phyloP scores from a whole-genome alignment of 2,888 invertebrate genomes.

The Agrenia bidenticulata region DNA sequence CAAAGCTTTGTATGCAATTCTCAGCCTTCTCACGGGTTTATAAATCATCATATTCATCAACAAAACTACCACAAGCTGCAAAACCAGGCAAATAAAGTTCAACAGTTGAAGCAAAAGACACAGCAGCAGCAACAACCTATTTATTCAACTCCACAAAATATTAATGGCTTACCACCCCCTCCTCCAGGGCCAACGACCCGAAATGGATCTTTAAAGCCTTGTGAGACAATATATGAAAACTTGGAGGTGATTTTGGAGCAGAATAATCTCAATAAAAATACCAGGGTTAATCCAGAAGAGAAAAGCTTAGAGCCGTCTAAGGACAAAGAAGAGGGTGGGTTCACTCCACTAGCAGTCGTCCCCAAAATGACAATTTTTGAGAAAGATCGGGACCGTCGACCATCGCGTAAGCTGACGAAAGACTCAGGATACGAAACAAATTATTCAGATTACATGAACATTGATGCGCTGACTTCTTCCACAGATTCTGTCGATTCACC shows the following conservation, averaged over 20 bases:
- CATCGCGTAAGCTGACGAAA: slow-evolving; percentile 53
- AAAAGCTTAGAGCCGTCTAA: background rate
- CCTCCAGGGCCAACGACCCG: background rate
- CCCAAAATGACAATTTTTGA: slow-evolving; percentile 45
- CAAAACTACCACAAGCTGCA: slow-evolving; percentile 6
- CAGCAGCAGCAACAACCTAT: slow-evolving; percentile 1
- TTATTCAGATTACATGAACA: slow-evolving; percentile 48
- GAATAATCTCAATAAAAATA: slow-evolving; percentile 10
- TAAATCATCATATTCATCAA: slow-evolving; percentile 22
- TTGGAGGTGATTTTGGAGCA: slow-evolving; percentile 51
- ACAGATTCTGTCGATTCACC: slow-evolving; percentile 26
- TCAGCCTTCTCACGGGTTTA: background rate
- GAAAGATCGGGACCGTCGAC: slow-evolving; percentile 49
- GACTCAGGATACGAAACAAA: slow-evolving; percentile 54
- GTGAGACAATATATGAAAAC: slow-evolving; percentile 52
- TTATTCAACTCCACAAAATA: slow-evolving; percentile 3
- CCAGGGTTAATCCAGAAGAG: background rate
- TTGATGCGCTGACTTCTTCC: slow-evolving; percentile 34
- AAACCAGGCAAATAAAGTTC: slow-evolving; percentile 4
- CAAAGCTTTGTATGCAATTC: slow-evolving; percentile 50
- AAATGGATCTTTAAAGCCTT: background rate
- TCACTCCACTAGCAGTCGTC: slow-evolving; percentile 4
- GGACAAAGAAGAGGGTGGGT: background rate
- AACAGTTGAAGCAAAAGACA: slow-evolving; percentile 5
- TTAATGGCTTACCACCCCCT: slow-evolving; percentile 8